Base-by-base conservation (phyloP, 2,113 vertebrate species). In the Aldabrachelys gigantea region DNA sequence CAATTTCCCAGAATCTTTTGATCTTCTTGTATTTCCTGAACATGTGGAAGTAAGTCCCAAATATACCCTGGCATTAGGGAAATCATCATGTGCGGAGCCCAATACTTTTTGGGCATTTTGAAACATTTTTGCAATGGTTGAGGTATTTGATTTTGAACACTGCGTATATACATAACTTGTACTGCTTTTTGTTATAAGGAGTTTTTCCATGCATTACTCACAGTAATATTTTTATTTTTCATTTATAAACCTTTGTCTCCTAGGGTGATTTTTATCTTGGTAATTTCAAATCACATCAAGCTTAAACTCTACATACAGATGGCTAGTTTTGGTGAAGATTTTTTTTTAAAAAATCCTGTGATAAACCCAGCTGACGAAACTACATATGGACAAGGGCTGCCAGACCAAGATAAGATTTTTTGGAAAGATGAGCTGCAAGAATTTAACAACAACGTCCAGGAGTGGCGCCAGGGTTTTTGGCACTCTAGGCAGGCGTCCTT, bases 191-290 rank as follows among this genome's bases (percentile, higher is more conserved):
- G 84, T 65, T 87, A 75, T 65, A 85, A 85, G 88, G 59, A 10
- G 85, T 85, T 93, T 92, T 87, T 57, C 81, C 82, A 79, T 84
- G n/a, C 93, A 82, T 50, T 78, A 80, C 31, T 86, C 72, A 65
- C 75, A 10, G 0, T 76, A 53, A 90, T n/a, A 65, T 24, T 91
- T 93, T 69, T 84, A 59, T 35, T 54, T 89, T 54, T 44, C 85
- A 79, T 88, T 54, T 85, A 80, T 84, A 52, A 85, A 90, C 35
- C 19, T 72, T 38, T 57, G 50, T 84, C 57, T 56, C 16, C 59
- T 59, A 2, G 88, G 87, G 50, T 49, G 21, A 2, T 1, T 92
- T 93, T 92, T 90, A 49, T 52, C 49, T 80, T 50, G 29, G 82
- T 85, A 94, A 88, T 56, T n/a, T 84, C 16, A 87, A 47, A 93